Evolutionary conservation across 2,888 invertebrate species (phyloP).

Genomic region (Ennomos erosarius): DNA sequence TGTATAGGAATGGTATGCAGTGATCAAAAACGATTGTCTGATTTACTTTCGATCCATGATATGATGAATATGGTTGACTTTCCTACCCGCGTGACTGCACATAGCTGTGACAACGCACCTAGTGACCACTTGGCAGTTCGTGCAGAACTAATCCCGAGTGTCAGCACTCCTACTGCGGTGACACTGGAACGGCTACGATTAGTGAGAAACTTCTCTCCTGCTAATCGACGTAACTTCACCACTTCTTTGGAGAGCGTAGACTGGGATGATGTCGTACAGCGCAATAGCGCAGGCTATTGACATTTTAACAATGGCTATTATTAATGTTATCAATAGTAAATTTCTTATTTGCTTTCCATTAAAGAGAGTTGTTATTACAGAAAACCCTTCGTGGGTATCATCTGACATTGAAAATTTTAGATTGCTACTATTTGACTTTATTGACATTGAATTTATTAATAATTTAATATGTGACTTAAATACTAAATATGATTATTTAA

Average conservation of each 20-base stretch:
- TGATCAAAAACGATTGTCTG: background rate
- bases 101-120: background rate
- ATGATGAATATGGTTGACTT: conserved; percentile 2
- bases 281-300: too few species aligned
- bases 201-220: background rate
- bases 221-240: too few species aligned
- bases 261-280: too few species aligned
- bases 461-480: conserved; percentile 1
- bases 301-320: background rate
- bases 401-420: background rate
- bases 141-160: too few species aligned
- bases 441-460: background rate
- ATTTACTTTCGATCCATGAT: conserved; percentile 1
- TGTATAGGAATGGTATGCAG: too few species aligned
- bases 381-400: background rate
- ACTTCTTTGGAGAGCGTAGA: too few species aligned
- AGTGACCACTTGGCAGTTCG: background rate
- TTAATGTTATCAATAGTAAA: background rate
- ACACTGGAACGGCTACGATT: background rate
- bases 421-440: background rate
- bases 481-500: background rate
- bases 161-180: background rate
- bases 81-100: background rate
- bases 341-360: background rate
- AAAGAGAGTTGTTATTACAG: too few species aligned